phyloP scores from a whole-genome alignment of 2,113 vertebrate genomes.

The Melanerpes aurifrons region DNA sequence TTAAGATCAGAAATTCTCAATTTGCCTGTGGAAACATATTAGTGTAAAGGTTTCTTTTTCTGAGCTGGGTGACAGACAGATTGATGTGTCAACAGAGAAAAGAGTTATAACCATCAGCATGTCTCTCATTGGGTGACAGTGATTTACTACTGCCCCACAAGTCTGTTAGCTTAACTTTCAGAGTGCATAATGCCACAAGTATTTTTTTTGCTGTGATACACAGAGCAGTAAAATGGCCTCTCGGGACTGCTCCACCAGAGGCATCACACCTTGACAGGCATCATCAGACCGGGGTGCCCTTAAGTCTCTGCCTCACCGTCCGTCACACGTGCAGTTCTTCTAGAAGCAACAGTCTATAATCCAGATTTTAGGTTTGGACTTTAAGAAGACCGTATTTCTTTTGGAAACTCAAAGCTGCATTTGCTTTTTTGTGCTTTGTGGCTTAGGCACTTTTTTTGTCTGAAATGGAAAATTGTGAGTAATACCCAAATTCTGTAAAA shows the following conservation, averaged over 20 bases:
- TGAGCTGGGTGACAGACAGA: conserved; percentile 46
- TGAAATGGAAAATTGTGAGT: neutral
- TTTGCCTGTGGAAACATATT: conserved; percentile 48
- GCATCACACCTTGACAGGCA: neutral
- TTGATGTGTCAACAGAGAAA: conserved; percentile 63
- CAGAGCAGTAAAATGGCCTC: neutral
- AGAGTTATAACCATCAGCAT: conserved; percentile 49
- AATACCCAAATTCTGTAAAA: neutral
- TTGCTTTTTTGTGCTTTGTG: neutral
- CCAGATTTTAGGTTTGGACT: neutral
- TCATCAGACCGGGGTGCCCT: neutral
- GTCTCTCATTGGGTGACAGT: conserved; percentile 55
- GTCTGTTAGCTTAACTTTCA: conserved; percentile 46
- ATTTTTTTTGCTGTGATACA: neutral
- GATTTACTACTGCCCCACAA: conserved; percentile 51
- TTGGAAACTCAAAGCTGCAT: neutral
- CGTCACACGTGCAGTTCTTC: fast-evolving
- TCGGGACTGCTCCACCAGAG: neutral
- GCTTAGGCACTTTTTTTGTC: neutral
- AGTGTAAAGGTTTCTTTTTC: conserved; percentile 40
- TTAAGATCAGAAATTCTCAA: conserved; percentile 55
- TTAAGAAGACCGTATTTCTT: neutral
- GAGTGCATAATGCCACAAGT: neutral
- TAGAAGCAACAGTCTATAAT: neutral
- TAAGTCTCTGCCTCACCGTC: fast-evolving